Percentiles rank a stretch among this genome's conserved stretches.
Conservation (phyloP, 2,797 vertebrate species). For the Malurus leucopterus region DNA sequence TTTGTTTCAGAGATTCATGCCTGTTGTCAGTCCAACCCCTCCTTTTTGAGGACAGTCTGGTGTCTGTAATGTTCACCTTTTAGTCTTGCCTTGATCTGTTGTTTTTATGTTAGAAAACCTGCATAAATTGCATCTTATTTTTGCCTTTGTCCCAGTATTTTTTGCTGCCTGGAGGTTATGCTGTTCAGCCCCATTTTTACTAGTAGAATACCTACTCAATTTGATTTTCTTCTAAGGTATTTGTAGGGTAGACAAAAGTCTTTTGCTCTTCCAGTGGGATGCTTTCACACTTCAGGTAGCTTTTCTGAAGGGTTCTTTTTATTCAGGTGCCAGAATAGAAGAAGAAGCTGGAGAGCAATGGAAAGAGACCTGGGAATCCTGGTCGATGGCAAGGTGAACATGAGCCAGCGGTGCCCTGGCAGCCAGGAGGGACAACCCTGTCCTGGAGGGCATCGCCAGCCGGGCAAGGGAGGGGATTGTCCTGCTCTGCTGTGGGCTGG, state of each 20-base stretch:
- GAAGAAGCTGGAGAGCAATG: background rate
- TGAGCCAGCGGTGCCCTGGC: background rate
- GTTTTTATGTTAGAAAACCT: background rate
- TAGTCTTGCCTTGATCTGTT: background rate
- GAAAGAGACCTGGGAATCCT: background rate
- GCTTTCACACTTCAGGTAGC: background rate
- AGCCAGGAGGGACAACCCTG: background rate
- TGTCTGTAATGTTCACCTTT: background rate
- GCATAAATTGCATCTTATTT: background rate
- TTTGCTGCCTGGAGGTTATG: background rate
- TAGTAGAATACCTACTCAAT: background rate
- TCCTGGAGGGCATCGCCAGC: fast-evolving
- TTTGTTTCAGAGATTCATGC: background rate
- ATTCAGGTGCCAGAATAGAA: background rate
- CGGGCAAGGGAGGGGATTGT: fast-evolving
- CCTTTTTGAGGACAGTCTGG: background rate
- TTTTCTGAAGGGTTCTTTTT: background rate
- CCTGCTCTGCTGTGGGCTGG: fast-evolving
- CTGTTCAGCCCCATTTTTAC: background rate
- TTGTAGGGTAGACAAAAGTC: background rate
- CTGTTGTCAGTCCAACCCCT: background rate
- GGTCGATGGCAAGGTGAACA: fast-evolving
- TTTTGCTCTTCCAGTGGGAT: background rate
- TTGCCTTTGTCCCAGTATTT: background rate
- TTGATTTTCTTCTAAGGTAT: background rate